Conservation (phyloP, 2,888 invertebrate genomes). For the Thyatira batis region DNA sequence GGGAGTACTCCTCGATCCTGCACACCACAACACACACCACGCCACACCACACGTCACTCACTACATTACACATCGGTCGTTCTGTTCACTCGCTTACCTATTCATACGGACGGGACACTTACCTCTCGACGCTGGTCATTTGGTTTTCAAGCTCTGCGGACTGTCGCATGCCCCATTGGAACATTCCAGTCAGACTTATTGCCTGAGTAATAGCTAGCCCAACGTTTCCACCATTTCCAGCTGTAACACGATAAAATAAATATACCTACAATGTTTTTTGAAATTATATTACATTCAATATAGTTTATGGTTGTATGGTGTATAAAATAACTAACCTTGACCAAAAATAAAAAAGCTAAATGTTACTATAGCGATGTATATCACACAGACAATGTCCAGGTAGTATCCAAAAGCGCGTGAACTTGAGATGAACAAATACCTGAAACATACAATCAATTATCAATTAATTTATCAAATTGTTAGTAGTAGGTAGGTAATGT, state of each 20-base stretch:
- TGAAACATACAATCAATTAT: constrained; percentile 30
- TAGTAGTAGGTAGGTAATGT: no score
- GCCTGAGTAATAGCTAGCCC: constrained; percentile 86
- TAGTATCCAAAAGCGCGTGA: constrained; percentile 96
- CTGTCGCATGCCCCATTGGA: constrained; percentile 92
- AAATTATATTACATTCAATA: not conserved
- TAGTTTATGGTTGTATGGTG: not conserved
- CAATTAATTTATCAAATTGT: no score
- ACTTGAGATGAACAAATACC: constrained; percentile 92
- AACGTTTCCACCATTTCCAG: constrained; percentile 79
- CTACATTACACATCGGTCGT: no score
- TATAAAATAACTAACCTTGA: constrained; percentile 54
- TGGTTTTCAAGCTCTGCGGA: constrained; percentile 92
- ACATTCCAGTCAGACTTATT: constrained; percentile 83
- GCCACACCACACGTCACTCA: no score
- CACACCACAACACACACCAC: no score
- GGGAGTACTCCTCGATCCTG: constrained; percentile 86
- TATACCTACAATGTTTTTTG: not conserved
- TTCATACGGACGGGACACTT: not conserved
- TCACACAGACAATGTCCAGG: constrained; percentile 92
- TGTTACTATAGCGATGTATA: constrained; percentile 93
- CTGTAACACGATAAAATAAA: constrained; percentile 48
- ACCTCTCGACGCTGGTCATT: constrained; percentile 90
- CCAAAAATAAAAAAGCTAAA: constrained; percentile 90
- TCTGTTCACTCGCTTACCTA: no score